phyloP scores from a whole-genome alignment of 2,113 vertebrate genomes.

The Phoenicopterus ruber region DNA sequence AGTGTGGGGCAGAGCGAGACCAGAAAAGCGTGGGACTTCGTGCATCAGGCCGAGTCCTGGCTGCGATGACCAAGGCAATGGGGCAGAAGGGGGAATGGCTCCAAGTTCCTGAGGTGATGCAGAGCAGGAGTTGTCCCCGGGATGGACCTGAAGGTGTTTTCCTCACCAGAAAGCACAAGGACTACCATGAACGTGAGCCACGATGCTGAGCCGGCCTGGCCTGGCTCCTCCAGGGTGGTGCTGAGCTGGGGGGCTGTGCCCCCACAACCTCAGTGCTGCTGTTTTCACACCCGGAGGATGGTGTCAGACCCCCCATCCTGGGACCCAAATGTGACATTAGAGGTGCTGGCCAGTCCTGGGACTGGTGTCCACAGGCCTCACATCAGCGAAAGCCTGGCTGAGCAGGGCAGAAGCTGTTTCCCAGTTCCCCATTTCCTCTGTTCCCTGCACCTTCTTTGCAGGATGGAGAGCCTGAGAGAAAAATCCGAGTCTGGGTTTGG shows the following conservation, averaged over 20 bases:
- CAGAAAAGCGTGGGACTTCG: background rate
- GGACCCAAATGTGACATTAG: background rate
- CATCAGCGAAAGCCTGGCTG: background rate
- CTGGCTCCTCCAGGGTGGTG: background rate
- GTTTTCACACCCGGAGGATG: background rate
- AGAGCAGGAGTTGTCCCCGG: background rate
- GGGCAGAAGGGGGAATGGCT: background rate
- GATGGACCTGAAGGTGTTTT: background rate
- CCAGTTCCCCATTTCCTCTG: background rate
- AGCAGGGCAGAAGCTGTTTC: background rate
- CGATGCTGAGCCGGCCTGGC: background rate
- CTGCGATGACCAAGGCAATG: background rate
- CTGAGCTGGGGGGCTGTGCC: background rate
- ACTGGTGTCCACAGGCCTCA: background rate
- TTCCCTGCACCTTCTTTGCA: background rate
- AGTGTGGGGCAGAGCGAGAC: fast-evolving
- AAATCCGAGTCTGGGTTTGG: background rate
- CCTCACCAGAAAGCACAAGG: background rate
- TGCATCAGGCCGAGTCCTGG: background rate
- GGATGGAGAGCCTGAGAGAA: background rate
- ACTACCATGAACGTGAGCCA: background rate
- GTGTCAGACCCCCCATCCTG: no score
- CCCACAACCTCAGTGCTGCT: background rate
- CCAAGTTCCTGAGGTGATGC: background rate
- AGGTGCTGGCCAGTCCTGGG: background rate